phyloP scores from a whole-genome alignment of 30 jellyfish, hydroid and myxozoan genomes.

The Cassiopea andromeda region DNA sequence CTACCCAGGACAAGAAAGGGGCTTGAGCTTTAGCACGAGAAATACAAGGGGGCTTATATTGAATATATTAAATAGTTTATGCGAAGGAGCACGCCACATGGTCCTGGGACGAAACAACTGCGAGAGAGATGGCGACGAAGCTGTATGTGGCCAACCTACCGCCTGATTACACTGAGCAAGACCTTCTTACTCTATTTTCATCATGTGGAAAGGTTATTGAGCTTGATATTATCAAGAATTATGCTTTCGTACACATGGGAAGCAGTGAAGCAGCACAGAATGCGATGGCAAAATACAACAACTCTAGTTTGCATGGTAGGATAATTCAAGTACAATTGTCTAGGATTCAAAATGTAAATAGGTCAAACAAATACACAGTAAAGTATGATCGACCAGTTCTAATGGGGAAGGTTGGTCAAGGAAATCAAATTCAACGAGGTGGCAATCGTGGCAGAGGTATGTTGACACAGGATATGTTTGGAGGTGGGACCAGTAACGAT shows the following conservation, averaged over 20 bases:
- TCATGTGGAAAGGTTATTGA: slow-evolving; percentile 69
- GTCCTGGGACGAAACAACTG: neutral
- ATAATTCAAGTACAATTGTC: slow-evolving; percentile 69
- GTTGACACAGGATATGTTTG: neutral
- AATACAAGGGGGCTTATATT: too few relatives aligned
- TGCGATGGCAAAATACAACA: slow-evolving; percentile 80
- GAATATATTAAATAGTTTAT: neutral
- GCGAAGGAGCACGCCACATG: slow-evolving; percentile 16
- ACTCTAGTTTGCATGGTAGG: slow-evolving; percentile 53
- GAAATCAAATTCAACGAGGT: slow-evolving; percentile 20
- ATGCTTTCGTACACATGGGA: slow-evolving; percentile 89
- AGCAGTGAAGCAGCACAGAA: slow-evolving; percentile 74
- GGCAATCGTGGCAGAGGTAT: slow-evolving; percentile 49
- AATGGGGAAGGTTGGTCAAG: slow-evolving; percentile 38
- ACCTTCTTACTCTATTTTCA: slow-evolving; percentile 68
- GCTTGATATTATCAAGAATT: slow-evolving; percentile 76
- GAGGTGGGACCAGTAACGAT: slow-evolving; percentile 2
- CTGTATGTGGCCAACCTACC: slow-evolving; percentile 90
- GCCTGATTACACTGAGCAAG: slow-evolving; percentile 48
- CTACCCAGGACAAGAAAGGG: too few relatives aligned
- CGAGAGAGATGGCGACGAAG: slow-evolving; percentile 76
- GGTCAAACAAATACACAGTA: slow-evolving; percentile 50
- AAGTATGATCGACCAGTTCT: slow-evolving; percentile 44
- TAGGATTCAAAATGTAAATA: slow-evolving; percentile 51
- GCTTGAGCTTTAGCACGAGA: too few relatives aligned